Percentiles rank a stretch among this genome's conserved stretches.
phyloP scores from a whole-genome alignment of 2,113 vertebrate genomes.

The Spizaetus ornatus region DNA sequence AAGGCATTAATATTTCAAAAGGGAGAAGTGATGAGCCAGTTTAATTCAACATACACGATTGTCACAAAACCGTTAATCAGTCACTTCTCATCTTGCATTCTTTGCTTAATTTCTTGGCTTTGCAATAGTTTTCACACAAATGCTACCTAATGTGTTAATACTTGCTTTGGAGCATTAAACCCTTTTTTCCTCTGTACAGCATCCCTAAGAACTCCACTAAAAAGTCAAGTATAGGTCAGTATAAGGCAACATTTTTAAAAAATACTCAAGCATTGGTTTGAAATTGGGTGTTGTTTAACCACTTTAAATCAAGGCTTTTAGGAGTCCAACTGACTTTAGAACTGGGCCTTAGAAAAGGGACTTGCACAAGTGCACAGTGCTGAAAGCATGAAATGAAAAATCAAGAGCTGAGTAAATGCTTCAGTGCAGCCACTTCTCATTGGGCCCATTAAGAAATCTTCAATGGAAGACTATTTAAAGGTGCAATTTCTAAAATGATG shows the following conservation, averaged over 20 bases:
- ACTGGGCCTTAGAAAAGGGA: background rate
- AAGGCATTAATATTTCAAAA: background rate
- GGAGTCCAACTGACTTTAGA: background rate
- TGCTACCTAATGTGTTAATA: background rate
- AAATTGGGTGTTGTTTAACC: background rate
- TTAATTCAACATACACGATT: background rate
- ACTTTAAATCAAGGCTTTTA: background rate
- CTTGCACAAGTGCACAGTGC: background rate
- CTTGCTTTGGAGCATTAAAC: background rate
- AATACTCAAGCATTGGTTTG: background rate
- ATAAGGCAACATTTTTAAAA: background rate
- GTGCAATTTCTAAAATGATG: background rate
- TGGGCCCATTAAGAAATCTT: background rate
- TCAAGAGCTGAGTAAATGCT: background rate
- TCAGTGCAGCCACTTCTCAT: background rate
- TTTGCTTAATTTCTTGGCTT: background rate
- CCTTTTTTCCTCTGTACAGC: background rate
- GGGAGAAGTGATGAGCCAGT: background rate
- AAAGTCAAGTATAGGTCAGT: background rate
- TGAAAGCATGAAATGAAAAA: background rate
- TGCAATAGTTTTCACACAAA: background rate
- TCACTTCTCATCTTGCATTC: background rate
- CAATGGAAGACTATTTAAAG: background rate
- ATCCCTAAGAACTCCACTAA: background rate
- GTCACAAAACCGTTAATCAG: background rate